Base-by-base conservation (phyloP, 2,888 invertebrate genomes). In the Leptodirus hochenwartii region DNA sequence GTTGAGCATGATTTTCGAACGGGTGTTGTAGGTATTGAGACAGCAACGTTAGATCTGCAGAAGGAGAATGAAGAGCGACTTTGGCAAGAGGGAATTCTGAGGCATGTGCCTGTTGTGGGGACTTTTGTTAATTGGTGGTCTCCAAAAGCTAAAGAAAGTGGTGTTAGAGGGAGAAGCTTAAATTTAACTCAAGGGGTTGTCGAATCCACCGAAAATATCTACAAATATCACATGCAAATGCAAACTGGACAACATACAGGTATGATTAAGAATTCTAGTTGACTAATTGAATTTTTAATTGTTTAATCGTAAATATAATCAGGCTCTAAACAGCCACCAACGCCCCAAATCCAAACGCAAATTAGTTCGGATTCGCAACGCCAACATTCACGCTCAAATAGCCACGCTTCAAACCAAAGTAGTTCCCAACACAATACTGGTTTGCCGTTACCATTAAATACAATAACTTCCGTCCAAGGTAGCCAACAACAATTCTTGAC, bases 101-200 rank as follows among this genome's bases (percentile, higher is more conserved):
- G 95, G 12, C 87, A 91, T 42, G 85, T 95, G 40, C 95, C 95
- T 0, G 80, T 95, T 3, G 85, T 96, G 33, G 87, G 93, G 0
- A 77, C 84, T 13, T 71, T 96, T 32, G 78, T 93, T 29, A 88
- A 90, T 59, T 96, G 95, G 95, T 91, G 87, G 82, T 81, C 87
- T 27, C 95, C 93, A 5, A 56, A 54, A 42, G 41, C 47, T 14
- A 81, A 76, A 47, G 78, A 80, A 41, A 61, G 71, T 5, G 80
- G 74, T 41, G 79, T 75, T 41, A 76, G 68, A 53, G 93, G 84
- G 27, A 64, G 85, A 47, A 84, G 74, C 54, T 66, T 88, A 37
- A 80, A 85, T 56, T 59, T 88, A 49, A 61, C 64, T 17, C 61
- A 63, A 61, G 84, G 84, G 25, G 77, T 81, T 27, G 75, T 84